phyloP scores from a whole-genome alignment of 64 coral and sea anemone genomes.

The Acropora yongei region DNA sequence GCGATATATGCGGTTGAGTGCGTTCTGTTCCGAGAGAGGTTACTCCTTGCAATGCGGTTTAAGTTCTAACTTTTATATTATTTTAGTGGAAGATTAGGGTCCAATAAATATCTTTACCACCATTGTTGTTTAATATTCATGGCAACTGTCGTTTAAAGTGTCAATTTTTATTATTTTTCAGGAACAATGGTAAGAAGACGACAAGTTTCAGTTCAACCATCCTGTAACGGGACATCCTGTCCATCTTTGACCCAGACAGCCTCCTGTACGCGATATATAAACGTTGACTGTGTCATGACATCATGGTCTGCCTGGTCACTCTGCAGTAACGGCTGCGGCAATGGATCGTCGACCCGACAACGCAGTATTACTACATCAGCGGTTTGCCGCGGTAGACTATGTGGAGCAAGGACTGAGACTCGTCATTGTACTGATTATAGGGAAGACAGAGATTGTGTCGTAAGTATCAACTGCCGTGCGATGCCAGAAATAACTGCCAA shows the following conservation, averaged over 20 bases:
- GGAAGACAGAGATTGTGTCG: slow-evolving; percentile 84
- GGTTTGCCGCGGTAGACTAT: slow-evolving; percentile 78
- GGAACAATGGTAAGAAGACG: slow-evolving; percentile 75
- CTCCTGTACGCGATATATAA: slow-evolving; percentile 70
- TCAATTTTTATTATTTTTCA: neutral
- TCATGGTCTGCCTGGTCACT: slow-evolving; percentile 82
- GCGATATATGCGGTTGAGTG: too few relatives aligned
- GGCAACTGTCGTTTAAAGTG: too few relatives aligned
- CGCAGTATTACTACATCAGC: slow-evolving; percentile 41
- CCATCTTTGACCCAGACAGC: slow-evolving; percentile 30
- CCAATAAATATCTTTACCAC: too few relatives aligned
- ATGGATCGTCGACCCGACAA: slow-evolving; percentile 54
- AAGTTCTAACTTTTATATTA: too few relatives aligned
- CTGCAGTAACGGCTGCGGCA: slow-evolving; percentile 88
- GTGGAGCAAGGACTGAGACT: slow-evolving; percentile 54
- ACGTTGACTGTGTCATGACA: slow-evolving; percentile 80
- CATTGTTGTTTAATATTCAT: neutral
- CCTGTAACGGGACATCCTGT: slow-evolving; percentile 69
- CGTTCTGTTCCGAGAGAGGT: too few relatives aligned
- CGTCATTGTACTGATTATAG: slow-evolving; percentile 78
- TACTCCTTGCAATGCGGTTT: too few relatives aligned
- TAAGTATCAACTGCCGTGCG: slow-evolving; percentile 11
- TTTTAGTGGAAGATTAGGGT: too few relatives aligned
- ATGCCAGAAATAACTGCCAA: too few relatives aligned
- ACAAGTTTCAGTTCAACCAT: slow-evolving; percentile 20